phyloP scores from a whole-genome alignment of 1,140 invertebrate species.

The Eufriesea mexicana region DNA sequence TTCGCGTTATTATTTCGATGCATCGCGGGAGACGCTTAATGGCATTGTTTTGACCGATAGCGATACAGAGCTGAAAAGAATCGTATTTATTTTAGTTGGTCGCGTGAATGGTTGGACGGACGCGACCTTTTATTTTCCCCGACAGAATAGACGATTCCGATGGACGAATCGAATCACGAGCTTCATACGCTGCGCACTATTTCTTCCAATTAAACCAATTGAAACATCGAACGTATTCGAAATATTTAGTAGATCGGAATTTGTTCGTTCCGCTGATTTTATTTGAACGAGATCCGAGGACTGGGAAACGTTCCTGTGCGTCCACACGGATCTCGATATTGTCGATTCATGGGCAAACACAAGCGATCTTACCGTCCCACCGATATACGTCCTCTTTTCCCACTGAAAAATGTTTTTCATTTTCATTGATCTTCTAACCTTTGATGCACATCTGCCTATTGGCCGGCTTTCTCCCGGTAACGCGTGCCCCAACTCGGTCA shows the following conservation, averaged over 20 bases:
- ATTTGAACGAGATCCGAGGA: neutral
- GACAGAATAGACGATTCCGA: constrained; percentile 1
- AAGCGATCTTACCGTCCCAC: neutral
- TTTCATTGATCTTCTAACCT: neutral
- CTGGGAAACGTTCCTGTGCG: neutral
- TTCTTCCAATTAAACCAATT: constrained; percentile 17
- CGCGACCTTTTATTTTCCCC: neutral
- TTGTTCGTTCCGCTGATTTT: neutral
- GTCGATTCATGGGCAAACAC: neutral
- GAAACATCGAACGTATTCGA: constrained; percentile 15
- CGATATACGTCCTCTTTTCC: neutral
- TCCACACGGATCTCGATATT: neutral
- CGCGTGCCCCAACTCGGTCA: neutral
- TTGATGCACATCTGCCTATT: no score
- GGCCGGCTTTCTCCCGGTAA: neutral
- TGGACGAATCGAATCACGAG: neutral
- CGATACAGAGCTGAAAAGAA: no score
- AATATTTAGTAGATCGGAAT: constrained; percentile 7
- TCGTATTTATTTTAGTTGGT: neutral
- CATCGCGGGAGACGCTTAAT: neutral
- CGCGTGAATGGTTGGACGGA: no score
- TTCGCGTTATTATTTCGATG: no score
- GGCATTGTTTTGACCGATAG: neutral
- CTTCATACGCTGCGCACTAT: neutral
- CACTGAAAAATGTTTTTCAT: neutral